These are phyloP conservation scores for Chymomyza costata DNA, from an alignment of 1,140 invertebrate genomes.

Conservation along the genomic window DNA sequence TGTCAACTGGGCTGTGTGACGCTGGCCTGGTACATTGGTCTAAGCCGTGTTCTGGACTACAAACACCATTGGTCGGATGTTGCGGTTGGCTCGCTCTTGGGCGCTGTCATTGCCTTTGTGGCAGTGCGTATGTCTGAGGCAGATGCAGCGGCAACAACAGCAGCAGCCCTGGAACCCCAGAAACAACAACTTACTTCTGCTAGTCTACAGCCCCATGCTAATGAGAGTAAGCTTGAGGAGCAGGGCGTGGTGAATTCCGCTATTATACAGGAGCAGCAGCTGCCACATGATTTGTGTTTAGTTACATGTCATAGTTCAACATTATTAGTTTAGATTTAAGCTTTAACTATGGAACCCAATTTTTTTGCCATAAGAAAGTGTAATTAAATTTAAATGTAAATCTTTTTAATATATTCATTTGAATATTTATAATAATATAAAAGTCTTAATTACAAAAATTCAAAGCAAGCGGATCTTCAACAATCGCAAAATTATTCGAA, in stretches of 20 bases:
- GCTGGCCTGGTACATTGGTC: conserved; percentile 84
- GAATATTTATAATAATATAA: no score
- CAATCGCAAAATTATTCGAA: no score
- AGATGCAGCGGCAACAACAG: neutral
- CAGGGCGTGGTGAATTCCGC: neutral
- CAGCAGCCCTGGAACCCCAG: conserved; percentile 20
- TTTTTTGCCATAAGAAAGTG: no score
- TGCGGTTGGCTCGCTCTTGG: conserved; percentile 77
- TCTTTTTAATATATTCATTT: no score
- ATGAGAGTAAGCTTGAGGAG: neutral
- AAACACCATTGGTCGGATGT: conserved; percentile 93
- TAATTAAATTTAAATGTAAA: no score
- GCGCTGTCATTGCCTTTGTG: conserved; percentile 76
- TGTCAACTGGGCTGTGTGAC: conserved; percentile 40
- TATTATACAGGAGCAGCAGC: conserved; percentile 26
- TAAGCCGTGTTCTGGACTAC: conserved; percentile 94
- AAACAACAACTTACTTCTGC: no score
- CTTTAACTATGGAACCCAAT: no score
- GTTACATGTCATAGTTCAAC: conserved; percentile 45
- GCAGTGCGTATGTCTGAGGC: conserved; percentile 75
- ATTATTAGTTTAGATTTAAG: conserved; percentile 42
- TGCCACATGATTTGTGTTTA: conserved; percentile 47
- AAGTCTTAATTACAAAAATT: no score
- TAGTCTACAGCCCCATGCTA: conserved; percentile 2
- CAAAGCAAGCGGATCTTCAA: no score